These are phyloP conservation scores for Odontamblyopus rebecca DNA, from an alignment of 2,797 vertebrate genomes.

Conservation along the genomic window DNA sequence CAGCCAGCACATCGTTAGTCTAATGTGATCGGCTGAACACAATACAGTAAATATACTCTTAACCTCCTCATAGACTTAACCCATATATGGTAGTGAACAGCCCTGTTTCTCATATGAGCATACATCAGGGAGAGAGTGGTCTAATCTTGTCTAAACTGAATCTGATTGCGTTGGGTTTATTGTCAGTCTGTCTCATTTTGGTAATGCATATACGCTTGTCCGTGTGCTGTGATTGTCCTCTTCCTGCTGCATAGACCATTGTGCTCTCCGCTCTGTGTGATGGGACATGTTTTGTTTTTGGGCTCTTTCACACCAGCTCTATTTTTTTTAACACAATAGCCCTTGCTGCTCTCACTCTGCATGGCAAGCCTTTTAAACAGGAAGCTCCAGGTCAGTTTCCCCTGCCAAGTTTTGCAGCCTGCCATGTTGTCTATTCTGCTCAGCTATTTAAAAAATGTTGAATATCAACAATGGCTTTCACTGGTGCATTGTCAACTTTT, in stretches of 20 bases:
- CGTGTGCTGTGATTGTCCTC: conserved; percentile 59
- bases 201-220: conserved; percentile 58
- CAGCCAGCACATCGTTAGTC: conserved; percentile 17
- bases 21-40: conserved; percentile 5
- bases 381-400: conserved; percentile 91
- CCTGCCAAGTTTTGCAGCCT: conserved; percentile 93
- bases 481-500: conserved; percentile 97
- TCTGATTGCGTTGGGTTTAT: conserved; percentile 57
- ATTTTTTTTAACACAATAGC: conserved; percentile 61
- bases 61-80: neutral
- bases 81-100: neutral
- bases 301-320: conserved; percentile 66
- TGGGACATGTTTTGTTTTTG: conserved; percentile 68
- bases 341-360: conserved; percentile 57
- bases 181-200: conserved; percentile 40
- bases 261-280: conserved; percentile 56
- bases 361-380: conserved; percentile 75
- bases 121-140: conserved; percentile 43
- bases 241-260: conserved; percentile 60
- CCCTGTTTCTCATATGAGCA: conserved; percentile 2
- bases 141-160: conserved; percentile 42
- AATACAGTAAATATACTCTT: conserved; percentile 7
- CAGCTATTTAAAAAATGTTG: conserved; percentile 99
- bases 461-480: conserved; percentile 99
- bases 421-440: conserved; percentile 98